Percentiles rank a stretch among this genome's conserved stretches.
These are phyloP conservation scores for Lathamus discolor DNA, from an alignment of 2,113 vertebrate species.

Conservation along the genomic window DNA sequence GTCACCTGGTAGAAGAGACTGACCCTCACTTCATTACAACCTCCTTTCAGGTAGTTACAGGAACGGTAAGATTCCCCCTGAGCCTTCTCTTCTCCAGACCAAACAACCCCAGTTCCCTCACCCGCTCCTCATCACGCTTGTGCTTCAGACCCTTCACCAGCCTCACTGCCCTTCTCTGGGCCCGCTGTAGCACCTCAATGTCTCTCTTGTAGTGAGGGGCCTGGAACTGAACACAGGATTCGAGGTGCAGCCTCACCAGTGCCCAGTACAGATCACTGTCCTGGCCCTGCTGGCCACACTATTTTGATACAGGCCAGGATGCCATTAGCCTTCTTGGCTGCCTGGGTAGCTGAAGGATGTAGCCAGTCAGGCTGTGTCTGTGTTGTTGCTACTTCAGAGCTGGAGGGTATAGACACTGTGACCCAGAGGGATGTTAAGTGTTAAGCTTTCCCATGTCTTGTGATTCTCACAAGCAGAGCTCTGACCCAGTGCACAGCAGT, in stretches of 20 bases:
- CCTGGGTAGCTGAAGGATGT: not conserved
- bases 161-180: not conserved
- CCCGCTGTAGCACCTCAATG: not conserved
- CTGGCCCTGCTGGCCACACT: not conserved
- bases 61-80: not conserved
- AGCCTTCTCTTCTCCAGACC: not conserved
- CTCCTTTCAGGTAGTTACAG: not conserved
- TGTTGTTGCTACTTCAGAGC: not conserved
- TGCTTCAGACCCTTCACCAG: not conserved
- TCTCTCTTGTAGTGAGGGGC: not conserved
- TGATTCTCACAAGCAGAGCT: not conserved
- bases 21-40: not conserved
- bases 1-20: not conserved
- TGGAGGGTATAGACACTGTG: not conserved
- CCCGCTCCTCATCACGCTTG: not conserved
- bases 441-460: not conserved
- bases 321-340: not conserved
- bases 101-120: not conserved
- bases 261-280: not conserved
- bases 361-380: not conserved
- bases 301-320: not conserved
- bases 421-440: not conserved
- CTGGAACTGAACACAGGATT: not conserved
- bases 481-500: not conserved
- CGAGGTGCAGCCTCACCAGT: not conserved